Base-by-base conservation (phyloP, 1,140 invertebrate species). In the Camponotus floridanus region DNA sequence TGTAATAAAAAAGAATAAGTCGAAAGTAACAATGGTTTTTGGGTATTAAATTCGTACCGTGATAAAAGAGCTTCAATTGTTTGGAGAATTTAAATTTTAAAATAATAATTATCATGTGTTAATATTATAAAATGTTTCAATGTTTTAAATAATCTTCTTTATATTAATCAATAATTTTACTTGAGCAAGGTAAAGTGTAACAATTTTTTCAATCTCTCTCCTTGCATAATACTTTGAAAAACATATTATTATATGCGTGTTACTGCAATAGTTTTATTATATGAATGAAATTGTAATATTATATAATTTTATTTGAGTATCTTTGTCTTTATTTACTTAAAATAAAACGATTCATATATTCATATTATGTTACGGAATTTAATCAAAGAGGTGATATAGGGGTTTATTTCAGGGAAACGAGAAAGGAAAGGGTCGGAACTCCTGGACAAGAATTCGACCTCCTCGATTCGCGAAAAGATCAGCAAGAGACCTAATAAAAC, bases 1-100 rank as follows among this genome's bases (percentile, higher is more conserved):
- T 13, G n/a, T 79, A 67, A 79, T 62, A 51, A 79, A 31, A 13
- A 42, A 42, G 33, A 42, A 79, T 67, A 62, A 76, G 15, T 71
- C 68, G 45, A 9, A 33, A 51, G 45, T 76, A 65, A 78, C 15
- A 21, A 80, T 39, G 7, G 21, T 33, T 36, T 80, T 51, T 13
- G 21, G 21, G 15, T 80, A 55, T 67, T 39, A 55, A 45, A 5
- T 80, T 15, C 15, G 31, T 15, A 36, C 11, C 11, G 9, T 15
- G 39, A 33, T 62, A 26, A 62, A 64, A 26, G 36, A 36, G 18
- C 57, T 39, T 62, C 5, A 51, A 79, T 48, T 11, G 18, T 21
- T 15, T 18, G 18, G 8, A 26, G 7, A 33, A 13, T 33, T 15
- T 45, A 36, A 78, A 13, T 3, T 48, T 13, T n/a, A 7, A 64